Percentiles rank a stretch among this genome's conserved stretches.
These are phyloP conservation scores for Lucilia sericata DNA, from an alignment of 1,140 invertebrate species.

Conservation along the genomic window DNA sequence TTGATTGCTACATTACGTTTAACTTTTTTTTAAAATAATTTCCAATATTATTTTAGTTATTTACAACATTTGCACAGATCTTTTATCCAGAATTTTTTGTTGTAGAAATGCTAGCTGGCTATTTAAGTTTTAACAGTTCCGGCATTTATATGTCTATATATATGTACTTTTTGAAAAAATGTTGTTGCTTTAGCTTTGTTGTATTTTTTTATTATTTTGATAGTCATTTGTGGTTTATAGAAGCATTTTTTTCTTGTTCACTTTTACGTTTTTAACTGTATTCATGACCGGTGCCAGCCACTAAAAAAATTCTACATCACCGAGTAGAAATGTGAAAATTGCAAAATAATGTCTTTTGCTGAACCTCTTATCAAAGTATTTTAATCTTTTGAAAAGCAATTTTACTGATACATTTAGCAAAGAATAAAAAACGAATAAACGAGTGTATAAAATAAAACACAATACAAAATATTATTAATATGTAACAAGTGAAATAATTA, in stretches of 20 bases:
- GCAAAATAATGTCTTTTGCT: slow-evolving; percentile 26
- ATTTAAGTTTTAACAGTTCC: neutral
- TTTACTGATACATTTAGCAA: neutral
- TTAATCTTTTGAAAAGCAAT: slow-evolving; percentile 19
- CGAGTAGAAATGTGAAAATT: neutral
- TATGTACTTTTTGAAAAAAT: neutral
- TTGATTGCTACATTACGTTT: slow-evolving; percentile 13
- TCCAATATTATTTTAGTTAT: neutral
- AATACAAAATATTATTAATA: neutral
- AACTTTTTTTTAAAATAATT: neutral
- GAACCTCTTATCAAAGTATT: neutral
- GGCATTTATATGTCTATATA: neutral
- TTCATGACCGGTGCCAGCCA: neutral
- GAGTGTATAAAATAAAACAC: neutral
- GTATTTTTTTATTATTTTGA: neutral
- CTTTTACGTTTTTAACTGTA: neutral
- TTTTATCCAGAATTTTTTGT: neutral
- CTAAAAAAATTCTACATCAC: neutral
- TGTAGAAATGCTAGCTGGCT: neutral
- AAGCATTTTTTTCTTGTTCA: neutral
- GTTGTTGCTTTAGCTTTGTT: neutral
- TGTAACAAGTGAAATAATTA: neutral
- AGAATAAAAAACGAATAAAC: neutral
- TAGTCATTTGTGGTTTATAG: neutral
- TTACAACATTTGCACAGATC: neutral